A percentile compares a stretch with the other conserved stretches of the same genome.
These are phyloP conservation scores for Lingula anatina DNA, from an alignment of 2,888 invertebrate species.

Conservation along the genomic window DNA sequence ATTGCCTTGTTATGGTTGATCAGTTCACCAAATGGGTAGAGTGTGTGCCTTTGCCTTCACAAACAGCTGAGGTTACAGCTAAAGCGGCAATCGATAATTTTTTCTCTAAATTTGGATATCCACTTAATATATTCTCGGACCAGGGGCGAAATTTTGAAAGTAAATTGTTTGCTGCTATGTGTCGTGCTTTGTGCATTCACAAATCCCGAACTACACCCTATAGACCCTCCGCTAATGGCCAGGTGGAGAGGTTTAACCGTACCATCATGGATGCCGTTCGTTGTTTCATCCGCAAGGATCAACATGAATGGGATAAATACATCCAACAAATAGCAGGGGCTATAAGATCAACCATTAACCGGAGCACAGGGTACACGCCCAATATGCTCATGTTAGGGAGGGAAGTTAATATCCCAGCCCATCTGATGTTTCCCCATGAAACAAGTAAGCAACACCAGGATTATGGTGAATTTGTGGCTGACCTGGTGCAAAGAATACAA, in stretches of 20 bases:
- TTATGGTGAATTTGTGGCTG: constrained; percentile 5
- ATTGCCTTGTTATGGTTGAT: constrained; percentile 7
- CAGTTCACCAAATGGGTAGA: constrained; percentile 11
- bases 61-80: constrained; percentile 12
- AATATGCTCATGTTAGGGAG: constrained; percentile 2
- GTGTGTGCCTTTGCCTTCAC: constrained; percentile 8
- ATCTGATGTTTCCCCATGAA: constrained; percentile 3
- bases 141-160: constrained; percentile 11
- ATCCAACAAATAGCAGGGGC: constrained; percentile 3
- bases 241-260: constrained; percentile 5
- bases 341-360: constrained; percentile 3
- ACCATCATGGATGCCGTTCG: constrained; percentile 3
- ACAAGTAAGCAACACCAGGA: not conserved
- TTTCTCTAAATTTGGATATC: constrained; percentile 10
- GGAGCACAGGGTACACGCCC: constrained; percentile 5
- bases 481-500: not conserved
- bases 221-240: constrained; percentile 8
- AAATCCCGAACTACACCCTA: constrained; percentile 4
- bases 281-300: constrained; percentile 6
- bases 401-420: constrained; percentile 8
- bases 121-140: constrained; percentile 9
- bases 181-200: constrained; percentile 2
- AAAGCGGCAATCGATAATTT: constrained; percentile 10
- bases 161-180: constrained; percentile 1
- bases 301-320: constrained; percentile 2